These are phyloP conservation scores for Magallana angulata DNA, from an alignment of 1,140 invertebrate genomes.

Conservation along the genomic window DNA sequence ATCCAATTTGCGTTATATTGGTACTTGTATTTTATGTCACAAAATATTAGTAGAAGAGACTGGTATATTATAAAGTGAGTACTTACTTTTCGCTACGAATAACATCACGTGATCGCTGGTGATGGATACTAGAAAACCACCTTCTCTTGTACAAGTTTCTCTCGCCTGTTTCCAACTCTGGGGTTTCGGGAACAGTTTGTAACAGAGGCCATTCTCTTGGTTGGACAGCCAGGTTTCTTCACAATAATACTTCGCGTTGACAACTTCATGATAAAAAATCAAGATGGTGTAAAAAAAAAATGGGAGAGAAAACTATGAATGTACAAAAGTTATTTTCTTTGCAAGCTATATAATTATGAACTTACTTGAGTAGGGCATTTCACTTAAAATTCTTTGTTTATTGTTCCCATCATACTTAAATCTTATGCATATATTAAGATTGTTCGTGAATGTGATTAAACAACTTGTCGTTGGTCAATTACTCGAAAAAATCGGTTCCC, in stretches of 20 bases:
- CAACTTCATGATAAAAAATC: background rate
- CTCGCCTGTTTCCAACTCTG: conserved; percentile 9
- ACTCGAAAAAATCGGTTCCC: too few species aligned
- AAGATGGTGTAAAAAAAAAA: background rate
- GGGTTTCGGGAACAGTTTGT: background rate
- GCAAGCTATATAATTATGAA: too few species aligned
- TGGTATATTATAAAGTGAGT: background rate
- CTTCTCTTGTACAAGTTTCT: background rate
- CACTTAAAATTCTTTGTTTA: too few species aligned
- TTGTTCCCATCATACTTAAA: too few species aligned
- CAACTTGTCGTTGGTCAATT: too few species aligned
- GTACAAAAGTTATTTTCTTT: too few species aligned
- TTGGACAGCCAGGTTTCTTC: background rate
- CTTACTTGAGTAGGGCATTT: too few species aligned
- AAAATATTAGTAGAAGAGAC: too few species aligned
- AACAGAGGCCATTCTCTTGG: background rate
- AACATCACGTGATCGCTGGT: background rate
- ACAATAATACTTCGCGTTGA: conserved; percentile 1
- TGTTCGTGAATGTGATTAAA: too few species aligned
- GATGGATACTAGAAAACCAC: background rate
- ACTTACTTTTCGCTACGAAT: background rate
- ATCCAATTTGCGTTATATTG: too few species aligned
- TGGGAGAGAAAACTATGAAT: background rate
- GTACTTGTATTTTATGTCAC: too few species aligned
- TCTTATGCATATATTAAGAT: too few species aligned